phyloP scores from a whole-genome alignment of 2,113 vertebrate species.

The Notarius lentiginosus region DNA sequence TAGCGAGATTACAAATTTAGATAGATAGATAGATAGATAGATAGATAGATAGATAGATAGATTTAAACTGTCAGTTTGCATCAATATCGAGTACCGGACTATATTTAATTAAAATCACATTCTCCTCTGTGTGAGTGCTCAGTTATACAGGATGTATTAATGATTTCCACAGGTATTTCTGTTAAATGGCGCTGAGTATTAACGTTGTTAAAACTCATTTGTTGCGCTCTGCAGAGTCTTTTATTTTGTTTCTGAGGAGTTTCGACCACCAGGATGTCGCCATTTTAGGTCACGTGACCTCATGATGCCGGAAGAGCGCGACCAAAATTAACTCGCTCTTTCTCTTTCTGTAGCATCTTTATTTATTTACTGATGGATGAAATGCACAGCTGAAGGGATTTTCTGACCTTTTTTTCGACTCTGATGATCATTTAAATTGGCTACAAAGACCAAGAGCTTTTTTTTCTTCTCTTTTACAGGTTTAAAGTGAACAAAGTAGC shows the following conservation, averaged over 20 bases:
- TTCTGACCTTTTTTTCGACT: neutral
- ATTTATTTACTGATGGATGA: neutral
- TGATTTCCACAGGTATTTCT: neutral
- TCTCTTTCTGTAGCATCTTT: neutral
- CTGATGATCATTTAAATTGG: neutral
- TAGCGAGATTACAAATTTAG: too few relatives aligned
- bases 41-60: too few relatives aligned
- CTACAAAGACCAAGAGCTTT: neutral
- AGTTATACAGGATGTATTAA: neutral
- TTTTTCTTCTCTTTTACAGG: neutral
- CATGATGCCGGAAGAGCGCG: slow-evolving; percentile 7
- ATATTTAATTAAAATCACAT: neutral
- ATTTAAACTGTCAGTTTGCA: too few relatives aligned
- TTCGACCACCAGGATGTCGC: neutral
- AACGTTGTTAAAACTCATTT: too few relatives aligned
- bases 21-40: too few relatives aligned
- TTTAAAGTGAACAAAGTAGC: neutral
- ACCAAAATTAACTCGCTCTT: neutral
- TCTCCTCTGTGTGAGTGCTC: neutral
- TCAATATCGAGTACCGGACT: neutral
- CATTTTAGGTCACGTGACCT: neutral
- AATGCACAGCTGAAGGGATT: neutral
- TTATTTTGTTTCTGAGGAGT: neutral
- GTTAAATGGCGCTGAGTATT: neutral
- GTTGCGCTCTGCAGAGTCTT: neutral